phyloP scores from a whole-genome alignment of 2,888 invertebrate genomes.

The Drosophila quasianomalipes region DNA sequence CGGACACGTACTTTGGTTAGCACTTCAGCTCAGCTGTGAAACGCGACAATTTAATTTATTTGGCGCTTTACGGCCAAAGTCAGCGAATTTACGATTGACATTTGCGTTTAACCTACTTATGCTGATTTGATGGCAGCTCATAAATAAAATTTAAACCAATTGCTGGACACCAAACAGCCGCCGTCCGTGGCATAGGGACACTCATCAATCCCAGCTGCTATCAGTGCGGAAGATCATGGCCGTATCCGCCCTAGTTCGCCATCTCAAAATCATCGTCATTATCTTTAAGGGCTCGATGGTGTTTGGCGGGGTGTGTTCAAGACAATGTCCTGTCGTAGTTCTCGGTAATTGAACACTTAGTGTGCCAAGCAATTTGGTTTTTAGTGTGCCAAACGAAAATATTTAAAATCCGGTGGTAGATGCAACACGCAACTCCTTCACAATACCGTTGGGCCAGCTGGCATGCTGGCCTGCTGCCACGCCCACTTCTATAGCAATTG shows the following conservation, averaged over 20 bases:
- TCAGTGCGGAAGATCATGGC: constrained; percentile 71
- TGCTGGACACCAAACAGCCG: constrained; percentile 55
- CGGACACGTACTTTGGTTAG: constrained; percentile 72
- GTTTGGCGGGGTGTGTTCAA: background rate
- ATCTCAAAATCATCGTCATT: constrained; percentile 26
- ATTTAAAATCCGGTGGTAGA: constrained; percentile 54
- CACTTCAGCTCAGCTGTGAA: constrained; percentile 79
- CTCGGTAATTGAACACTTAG: constrained; percentile 76
- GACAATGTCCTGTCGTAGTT: constrained; percentile 25
- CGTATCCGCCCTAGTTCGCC: constrained; percentile 9
- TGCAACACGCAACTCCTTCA: constrained; percentile 48
- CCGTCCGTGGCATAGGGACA: background rate
- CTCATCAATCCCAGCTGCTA: constrained; percentile 78
- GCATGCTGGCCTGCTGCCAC: constrained; percentile 11
- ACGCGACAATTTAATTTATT: constrained; percentile 79
- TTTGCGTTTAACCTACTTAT: constrained; percentile 84
- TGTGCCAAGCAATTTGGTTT: constrained; percentile 74
- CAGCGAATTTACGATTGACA: constrained; percentile 82
- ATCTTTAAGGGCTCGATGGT: constrained; percentile 16
- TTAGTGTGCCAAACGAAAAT: constrained; percentile 67
- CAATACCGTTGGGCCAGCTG: constrained; percentile 10
- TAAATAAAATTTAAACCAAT: constrained; percentile 83
- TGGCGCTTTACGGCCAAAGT: constrained; percentile 71
- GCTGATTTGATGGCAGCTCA: constrained; percentile 83
- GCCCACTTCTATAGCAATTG: constrained; percentile 16